A percentile compares a stretch with the other conserved stretches of the same genome.
These are phyloP conservation scores for Parazoanthus swiftii DNA, from an alignment of 92 coral and sea anemone species.

Conservation along the genomic window DNA sequence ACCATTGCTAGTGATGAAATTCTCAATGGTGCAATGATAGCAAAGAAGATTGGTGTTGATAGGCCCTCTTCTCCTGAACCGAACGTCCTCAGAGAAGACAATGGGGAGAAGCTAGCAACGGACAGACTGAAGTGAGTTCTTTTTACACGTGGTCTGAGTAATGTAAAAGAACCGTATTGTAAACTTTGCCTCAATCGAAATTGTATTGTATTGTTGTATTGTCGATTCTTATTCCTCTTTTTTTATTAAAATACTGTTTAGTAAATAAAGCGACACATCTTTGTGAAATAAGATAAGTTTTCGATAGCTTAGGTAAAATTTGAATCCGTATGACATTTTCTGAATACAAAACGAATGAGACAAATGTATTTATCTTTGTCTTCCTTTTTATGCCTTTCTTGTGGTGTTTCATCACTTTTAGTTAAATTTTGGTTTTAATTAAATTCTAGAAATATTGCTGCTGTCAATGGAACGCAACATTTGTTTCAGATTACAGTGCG, in stretches of 20 bases:
- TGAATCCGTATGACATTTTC: not conserved
- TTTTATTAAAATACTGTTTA: not conserved
- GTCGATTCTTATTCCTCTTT: not conserved
- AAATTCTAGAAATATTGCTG: too few species aligned
- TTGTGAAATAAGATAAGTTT: not conserved
- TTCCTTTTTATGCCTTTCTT: too few species aligned
- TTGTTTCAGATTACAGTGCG: too few species aligned
- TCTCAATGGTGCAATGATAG: conserved; percentile 82
- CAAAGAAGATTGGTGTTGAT: conserved; percentile 74
- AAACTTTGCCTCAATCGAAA: too few species aligned
- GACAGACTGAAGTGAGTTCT: conserved; percentile 70
- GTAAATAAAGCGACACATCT: not conserved
- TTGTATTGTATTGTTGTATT: not conserved
- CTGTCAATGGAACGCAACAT: too few species aligned
- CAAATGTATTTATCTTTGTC: too few species aligned
- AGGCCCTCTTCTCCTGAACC: conserved; percentile 62
- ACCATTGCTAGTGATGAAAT: conserved; percentile 64
- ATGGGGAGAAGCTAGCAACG: conserved; percentile 79
- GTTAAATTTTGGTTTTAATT: too few species aligned
- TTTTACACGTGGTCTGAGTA: not conserved
- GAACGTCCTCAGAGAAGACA: conserved; percentile 58
- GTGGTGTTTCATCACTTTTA: too few species aligned
- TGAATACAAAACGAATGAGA: too few species aligned
- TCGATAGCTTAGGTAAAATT: not conserved
- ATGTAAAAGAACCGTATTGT: not conserved